A percentile compares a stretch with the other conserved stretches of the same genome.
Conservation (phyloP, 2,113 vertebrate genomes). For the Gopherus evgoodei region DNA sequence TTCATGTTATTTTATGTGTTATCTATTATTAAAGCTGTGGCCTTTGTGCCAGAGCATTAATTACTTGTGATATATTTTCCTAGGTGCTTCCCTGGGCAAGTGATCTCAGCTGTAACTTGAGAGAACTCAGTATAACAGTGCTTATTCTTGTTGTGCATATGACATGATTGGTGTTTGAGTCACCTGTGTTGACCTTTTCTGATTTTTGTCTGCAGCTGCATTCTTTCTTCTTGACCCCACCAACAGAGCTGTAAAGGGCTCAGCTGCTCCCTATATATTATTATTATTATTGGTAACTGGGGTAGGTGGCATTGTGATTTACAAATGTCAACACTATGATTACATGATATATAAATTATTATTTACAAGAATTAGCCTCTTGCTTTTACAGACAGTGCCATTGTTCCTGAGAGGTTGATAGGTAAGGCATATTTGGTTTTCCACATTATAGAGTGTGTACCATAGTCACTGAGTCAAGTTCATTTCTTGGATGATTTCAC, state of each 20-base stretch:
- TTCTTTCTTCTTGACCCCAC: not conserved
- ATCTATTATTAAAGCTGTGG: constrained; percentile 3
- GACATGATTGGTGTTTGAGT: not conserved
- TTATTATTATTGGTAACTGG: constrained; percentile 34
- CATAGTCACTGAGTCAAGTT: not conserved
- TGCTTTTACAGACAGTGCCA: not conserved
- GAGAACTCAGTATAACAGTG: constrained; percentile 12
- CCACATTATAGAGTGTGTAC: not conserved
- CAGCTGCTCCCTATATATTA: constrained; percentile 8
- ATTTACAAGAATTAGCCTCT: constrained; percentile 23
- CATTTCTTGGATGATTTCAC: not conserved
- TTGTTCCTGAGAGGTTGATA: not conserved
- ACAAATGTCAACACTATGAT: constrained; percentile 59
- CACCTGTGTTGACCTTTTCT: not conserved
- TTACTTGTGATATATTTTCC: constrained; percentile 22
- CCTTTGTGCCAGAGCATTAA: constrained; percentile 4
- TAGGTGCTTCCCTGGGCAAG: not conserved
- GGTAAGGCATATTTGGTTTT: not conserved
- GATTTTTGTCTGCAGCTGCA: not conserved
- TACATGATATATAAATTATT: constrained; percentile 61
- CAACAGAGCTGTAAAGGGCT: constrained; percentile 29
- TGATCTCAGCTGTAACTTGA: constrained; percentile 17
- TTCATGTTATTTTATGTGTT: not conserved
- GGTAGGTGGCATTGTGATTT: constrained; percentile 11
- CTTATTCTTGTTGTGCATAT: not conserved